Percentiles rank a stretch among this genome's conserved stretches.
These are phyloP conservation scores for Actenoides lindsayi DNA, from an alignment of 2,113 vertebrate genomes.

Conservation along the genomic window DNA sequence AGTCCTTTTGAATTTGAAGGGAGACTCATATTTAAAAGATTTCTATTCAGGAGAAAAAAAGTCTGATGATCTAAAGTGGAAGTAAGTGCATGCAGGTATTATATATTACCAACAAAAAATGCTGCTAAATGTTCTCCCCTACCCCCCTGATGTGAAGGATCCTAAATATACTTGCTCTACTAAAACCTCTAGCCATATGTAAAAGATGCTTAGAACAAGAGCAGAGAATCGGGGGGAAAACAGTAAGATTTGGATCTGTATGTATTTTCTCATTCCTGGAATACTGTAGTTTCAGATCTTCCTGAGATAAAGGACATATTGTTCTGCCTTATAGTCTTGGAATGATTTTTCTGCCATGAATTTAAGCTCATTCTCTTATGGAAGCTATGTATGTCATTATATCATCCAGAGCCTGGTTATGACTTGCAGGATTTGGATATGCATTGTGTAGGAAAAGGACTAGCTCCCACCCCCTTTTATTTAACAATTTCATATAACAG, in stretches of 20 bases:
- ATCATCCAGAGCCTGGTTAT: not conserved
- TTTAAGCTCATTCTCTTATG: not conserved
- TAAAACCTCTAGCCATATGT: not conserved
- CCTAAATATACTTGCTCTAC: not conserved
- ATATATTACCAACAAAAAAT: not conserved
- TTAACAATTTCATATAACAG: not conserved
- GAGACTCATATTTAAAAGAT: not conserved
- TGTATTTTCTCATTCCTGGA: not conserved
- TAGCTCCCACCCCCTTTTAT: not conserved
- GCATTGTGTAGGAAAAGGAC: not conserved
- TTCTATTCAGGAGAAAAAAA: not conserved
- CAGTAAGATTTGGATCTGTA: fast-evolving
- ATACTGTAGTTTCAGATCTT: not conserved
- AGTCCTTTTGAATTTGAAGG: not conserved
- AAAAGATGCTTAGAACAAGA: not conserved
- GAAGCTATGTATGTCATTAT: not conserved
- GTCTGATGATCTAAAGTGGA: not conserved
- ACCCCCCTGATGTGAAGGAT: not conserved
- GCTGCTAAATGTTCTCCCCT: fast-evolving
- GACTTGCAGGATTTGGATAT: not conserved
- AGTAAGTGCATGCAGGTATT: not conserved
- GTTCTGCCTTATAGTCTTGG: fast-evolving
- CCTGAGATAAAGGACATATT: not conserved
- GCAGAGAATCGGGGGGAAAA: not conserved
- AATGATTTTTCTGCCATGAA: not conserved